These are phyloP conservation scores for Oreohelix idahoensis DNA, from an alignment of 1,140 invertebrate genomes.

Conservation along the genomic window DNA sequence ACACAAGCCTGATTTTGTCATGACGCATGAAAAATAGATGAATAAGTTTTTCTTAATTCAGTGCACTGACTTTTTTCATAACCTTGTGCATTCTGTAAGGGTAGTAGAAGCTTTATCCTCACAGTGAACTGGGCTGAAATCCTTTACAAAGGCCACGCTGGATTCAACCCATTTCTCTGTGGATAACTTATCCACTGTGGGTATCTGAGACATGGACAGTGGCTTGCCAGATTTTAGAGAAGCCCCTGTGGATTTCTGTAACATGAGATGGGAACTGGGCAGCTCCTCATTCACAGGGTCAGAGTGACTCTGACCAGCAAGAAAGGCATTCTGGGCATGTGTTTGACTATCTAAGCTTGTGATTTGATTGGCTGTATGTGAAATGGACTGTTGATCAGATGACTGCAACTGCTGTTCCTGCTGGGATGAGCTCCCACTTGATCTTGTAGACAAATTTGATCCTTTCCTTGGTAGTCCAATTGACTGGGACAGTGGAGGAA, in stretches of 20 bases:
- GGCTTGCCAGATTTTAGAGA: neutral
- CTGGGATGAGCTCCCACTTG: neutral
- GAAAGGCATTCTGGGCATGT: neutral
- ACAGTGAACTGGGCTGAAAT: neutral
- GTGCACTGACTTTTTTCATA: neutral
- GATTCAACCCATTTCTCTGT: conserved; percentile 30
- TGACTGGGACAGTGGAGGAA: neutral
- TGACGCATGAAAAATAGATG: too few relatives aligned
- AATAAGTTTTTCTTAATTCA: too few relatives aligned
- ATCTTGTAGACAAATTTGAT: neutral
- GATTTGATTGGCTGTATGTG: neutral
- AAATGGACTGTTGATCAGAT: neutral
- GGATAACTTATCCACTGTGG: neutral
- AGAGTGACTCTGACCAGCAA: neutral
- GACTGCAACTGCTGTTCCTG: neutral
- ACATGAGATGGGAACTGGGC: neutral
- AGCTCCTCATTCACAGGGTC: neutral
- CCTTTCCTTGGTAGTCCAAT: neutral
- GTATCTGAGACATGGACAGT: neutral
- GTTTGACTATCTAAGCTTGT: neutral
- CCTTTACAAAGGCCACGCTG: neutral
- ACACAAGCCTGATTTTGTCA: too few relatives aligned
- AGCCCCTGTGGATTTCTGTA: neutral
- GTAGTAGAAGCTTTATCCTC: neutral
- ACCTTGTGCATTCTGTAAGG: neutral